Conservation (phyloP, 2,888 invertebrate species). For the Ceraclea dissimilis region DNA sequence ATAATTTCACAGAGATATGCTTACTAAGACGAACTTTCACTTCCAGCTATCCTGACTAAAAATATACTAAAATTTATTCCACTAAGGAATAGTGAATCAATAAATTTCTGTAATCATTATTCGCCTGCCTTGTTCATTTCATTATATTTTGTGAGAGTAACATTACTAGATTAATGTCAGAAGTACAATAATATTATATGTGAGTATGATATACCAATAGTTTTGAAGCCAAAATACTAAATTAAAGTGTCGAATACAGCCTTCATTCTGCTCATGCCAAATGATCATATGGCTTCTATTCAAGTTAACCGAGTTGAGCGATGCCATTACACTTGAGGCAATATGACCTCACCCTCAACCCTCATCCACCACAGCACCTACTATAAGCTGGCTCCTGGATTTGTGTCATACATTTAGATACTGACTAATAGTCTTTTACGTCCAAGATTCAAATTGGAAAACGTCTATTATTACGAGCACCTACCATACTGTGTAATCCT, state of each 20-base stretch:
- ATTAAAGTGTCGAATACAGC: conserved; percentile 25
- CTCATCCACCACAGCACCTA: too few species aligned
- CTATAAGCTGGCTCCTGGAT: neutral
- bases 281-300: neutral
- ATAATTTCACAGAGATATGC: too few species aligned
- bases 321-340: neutral
- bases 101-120: too few species aligned
- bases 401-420: neutral
- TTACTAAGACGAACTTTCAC: too few species aligned
- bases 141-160: too few species aligned
- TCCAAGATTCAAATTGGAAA: neutral
- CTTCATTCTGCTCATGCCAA: conserved; percentile 21
- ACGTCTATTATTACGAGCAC: neutral
- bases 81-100: too few species aligned
- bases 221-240: conserved; percentile 22
- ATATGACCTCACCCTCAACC: neutral
- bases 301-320: neutral
- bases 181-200: too few species aligned
- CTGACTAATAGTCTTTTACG: neutral
- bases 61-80: too few species aligned
- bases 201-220: neutral
- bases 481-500: too few species aligned
- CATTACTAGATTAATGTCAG: too few species aligned
- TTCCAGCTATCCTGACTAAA: too few species aligned
- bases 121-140: too few species aligned